Conservation (phyloP, 2,113 vertebrate species). For the Nannobrachium achirus region DNA sequence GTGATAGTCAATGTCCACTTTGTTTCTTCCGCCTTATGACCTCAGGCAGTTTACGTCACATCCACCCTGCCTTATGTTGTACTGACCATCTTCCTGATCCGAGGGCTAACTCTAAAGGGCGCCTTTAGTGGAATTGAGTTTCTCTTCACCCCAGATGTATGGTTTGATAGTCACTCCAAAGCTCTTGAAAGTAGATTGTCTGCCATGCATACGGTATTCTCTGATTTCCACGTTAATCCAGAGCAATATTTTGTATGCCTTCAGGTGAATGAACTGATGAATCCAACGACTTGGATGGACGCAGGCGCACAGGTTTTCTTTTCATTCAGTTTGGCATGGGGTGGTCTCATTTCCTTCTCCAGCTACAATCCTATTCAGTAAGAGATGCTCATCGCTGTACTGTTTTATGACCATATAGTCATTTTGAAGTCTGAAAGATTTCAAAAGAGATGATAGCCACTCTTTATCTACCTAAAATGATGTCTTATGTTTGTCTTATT, state of each 20-base stretch:
- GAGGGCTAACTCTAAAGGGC: conserved; percentile 89
- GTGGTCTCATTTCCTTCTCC: conserved; percentile 95
- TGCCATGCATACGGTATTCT: not conserved
- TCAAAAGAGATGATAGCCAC: not conserved
- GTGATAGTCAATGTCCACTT: no score
- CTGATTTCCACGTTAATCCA: not conserved
- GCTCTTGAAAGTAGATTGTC: not conserved
- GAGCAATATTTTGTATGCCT: not conserved
- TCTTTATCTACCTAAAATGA: not conserved
- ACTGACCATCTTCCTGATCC: conserved; percentile 89
- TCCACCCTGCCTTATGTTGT: conserved; percentile 91
- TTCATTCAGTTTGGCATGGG: conserved; percentile 90
- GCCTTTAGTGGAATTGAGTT: conserved; percentile 84
- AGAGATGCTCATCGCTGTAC: conserved; percentile 56
- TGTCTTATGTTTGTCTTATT: not conserved
- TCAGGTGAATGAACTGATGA: conserved; percentile 84
- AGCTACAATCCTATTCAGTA: conserved; percentile 95
- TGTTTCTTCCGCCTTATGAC: not conserved
- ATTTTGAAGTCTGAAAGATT: not conserved
- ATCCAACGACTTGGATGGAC: conserved; percentile 90
- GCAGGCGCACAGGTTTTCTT: conserved; percentile 93
- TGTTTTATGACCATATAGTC: not conserved
- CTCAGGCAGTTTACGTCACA: conserved; percentile 91
- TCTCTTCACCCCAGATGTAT: conserved; percentile 91
- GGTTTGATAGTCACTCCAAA: conserved; percentile 17